Evolutionary conservation across 1,140 invertebrate genomes (phyloP), one percentile per base, ranked within the genome.

Genomic region (Scaptomyza montana): DNA sequence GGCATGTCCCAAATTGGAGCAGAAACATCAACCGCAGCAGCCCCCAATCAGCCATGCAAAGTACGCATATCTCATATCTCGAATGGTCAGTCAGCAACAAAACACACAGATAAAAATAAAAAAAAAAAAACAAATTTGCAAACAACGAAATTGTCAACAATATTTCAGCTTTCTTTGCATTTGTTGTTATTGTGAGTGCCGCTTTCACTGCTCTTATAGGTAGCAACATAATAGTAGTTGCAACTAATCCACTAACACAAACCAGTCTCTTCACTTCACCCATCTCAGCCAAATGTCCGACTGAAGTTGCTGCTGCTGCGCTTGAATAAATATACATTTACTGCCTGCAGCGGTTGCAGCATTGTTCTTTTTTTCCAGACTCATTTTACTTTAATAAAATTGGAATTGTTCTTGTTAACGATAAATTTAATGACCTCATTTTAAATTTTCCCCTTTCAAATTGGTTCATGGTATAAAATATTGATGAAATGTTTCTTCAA

Each of bases 291-390:
- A 21, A 51, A 28, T 66, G 74, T 60, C 50, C 68, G 59, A 16
- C 53, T 55, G 61, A 36, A 79, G 64, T 43, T 50, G 50, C 46
- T 69, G 76, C 67, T 69, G 76, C 67, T 68, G 80, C 80, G 80
- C 80, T 77, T 85, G 61, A 67, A 70, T 69, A 80, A 77, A 59
- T 80, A 62, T 77, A 69, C 60, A 80, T 68, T 66, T 55, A 71
- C 51, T 25, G 68, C 50, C 74, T 73, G 64, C 62, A 78, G 68
- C 45, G 39, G 30, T 41, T 62, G 61, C 16, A 8, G 25, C 13
- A 45, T 5, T 47, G 41, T 4, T 8, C 8, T 16, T 43, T 12
- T n/a, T 5, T 5, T 43, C 7, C 3, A 12, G 6, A 36, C 13
- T 36, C 6, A 36, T 36, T 36, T 36, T 36, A 9, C 8, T 36